A percentile compares a stretch with the other conserved stretches of the same genome.
phyloP scores from a whole-genome alignment of 2,888 invertebrate species.

The Pollenia labialis region DNA sequence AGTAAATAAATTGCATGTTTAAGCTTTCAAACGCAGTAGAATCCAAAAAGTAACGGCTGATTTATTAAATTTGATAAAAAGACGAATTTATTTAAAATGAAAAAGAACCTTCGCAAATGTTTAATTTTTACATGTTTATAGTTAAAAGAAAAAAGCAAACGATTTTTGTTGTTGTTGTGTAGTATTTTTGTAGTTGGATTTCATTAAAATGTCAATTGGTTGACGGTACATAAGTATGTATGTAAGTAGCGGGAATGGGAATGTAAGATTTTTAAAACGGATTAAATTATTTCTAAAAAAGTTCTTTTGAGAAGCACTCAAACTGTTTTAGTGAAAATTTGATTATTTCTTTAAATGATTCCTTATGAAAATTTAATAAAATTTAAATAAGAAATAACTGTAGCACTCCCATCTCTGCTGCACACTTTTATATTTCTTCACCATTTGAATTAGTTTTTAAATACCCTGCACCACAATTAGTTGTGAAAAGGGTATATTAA shows the following conservation, averaged over 20 bases:
- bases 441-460: neutral
- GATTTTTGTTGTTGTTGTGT: neutral
- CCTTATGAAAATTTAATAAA: too few relatives aligned
- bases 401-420: neutral
- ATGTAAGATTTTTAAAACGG: neutral
- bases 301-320: too few relatives aligned
- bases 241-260: constrained; percentile 6
- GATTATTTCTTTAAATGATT: too few relatives aligned
- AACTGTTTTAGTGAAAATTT: too few relatives aligned
- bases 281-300: neutral
- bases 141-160: neutral
- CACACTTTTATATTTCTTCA: too few relatives aligned
- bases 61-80: constrained; percentile 30
- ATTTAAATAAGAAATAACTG: neutral
- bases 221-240: too few relatives aligned
- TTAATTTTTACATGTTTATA: constrained; percentile 17
- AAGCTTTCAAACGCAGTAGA: neutral
- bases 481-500: too few relatives aligned
- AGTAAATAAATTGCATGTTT: neutral
- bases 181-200: neutral
- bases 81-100: constrained; percentile 17
- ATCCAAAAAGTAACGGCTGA: neutral
- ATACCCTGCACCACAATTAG: too few relatives aligned
- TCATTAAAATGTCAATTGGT: constrained; percentile 52
- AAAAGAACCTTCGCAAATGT: neutral